phyloP scores from a whole-genome alignment of 2,888 invertebrate genomes.

The Caenorhabditis macrosperma region DNA sequence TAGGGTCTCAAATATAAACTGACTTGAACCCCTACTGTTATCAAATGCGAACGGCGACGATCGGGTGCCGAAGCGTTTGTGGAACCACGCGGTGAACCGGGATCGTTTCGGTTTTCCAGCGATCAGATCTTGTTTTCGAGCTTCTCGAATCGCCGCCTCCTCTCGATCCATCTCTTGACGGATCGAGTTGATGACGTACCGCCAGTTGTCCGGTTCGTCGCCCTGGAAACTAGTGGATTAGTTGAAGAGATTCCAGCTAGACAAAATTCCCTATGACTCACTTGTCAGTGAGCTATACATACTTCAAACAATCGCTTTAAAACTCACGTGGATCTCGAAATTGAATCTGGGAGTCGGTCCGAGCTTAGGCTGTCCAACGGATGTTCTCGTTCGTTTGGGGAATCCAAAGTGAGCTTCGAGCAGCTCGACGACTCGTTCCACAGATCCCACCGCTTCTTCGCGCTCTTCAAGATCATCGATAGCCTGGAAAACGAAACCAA shows the following conservation, averaged over 20 bases:
- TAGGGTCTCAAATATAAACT: neutral
- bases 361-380: slow-evolving; percentile 60
- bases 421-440: slow-evolving; percentile 69
- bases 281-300: too few relatives aligned
- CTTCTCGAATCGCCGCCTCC: slow-evolving; percentile 64
- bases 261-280: too few relatives aligned
- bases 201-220: slow-evolving; percentile 70
- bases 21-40: slow-evolving; percentile 38
- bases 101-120: slow-evolving; percentile 61
- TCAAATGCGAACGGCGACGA: slow-evolving; percentile 37
- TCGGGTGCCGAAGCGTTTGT: slow-evolving; percentile 55
- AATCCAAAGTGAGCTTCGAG: slow-evolving; percentile 70
- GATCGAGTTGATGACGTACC: slow-evolving; percentile 69
- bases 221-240: slow-evolving; percentile 68
- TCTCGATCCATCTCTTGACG: slow-evolving; percentile 69
- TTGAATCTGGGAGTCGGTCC: slow-evolving; percentile 65
- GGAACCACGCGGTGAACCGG: slow-evolving; percentile 62
- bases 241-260: neutral
- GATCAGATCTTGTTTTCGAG: slow-evolving; percentile 44
- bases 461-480: slow-evolving; percentile 58
- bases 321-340: slow-evolving; percentile 65
- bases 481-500: slow-evolving; percentile 16
- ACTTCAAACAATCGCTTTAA: too few relatives aligned
- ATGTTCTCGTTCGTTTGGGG: slow-evolving; percentile 50
- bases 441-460: slow-evolving; percentile 67